Evolutionary conservation across 2,797 vertebrate species (phyloP), one percentile per base, ranked within the genome.

Genomic region (Pterois miles): DNA sequence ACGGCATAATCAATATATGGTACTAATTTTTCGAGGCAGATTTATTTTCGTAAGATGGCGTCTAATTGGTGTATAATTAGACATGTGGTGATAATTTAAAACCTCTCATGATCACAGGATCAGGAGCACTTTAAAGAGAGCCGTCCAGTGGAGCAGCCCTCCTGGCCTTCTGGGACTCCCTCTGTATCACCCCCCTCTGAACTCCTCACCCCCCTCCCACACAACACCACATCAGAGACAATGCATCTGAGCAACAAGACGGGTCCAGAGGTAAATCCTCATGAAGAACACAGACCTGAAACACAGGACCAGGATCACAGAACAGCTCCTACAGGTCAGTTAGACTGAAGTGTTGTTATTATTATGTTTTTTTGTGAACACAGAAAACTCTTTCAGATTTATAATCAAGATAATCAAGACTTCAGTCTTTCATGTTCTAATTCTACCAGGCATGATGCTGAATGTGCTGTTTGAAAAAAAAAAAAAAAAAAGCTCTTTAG

Each of bases 51-150:
- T 31, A 46, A 46, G 43, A 46, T 20, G 16, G 40, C 40, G 20
- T 46, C 18, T 46, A n/a, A n/a, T n/a, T n/a, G n/a, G n/a, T n/a
- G n/a, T 50, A 22, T 10, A 50, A 50, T 22, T 50, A 50, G 4
- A 50, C 52, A 27, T 14, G 1, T 57, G 58, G 8, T 56, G 50
- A 48, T 34, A 14, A 62, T 64, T 29, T 33, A 1, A 76, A 71
- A 48, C 40, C 18, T 36, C 5, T 71, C 34, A 16, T 74, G 40
- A 38, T 59, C 11, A 9, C 62, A 85, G 83, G 25, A 22, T 54
- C 53, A 65, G n/a, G 46, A 80, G 68, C 64, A 64, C 14, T 33
- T 46, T 43, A 57, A 62, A 31, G 56, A 74, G 36, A 67, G 46
- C n/a, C 62, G 77, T 64, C 22, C 33, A 48, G 60, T 20, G 0